Evolutionary conservation across 2,888 invertebrate genomes (phyloP).

Genomic region (Trichacis sp.): DNA sequence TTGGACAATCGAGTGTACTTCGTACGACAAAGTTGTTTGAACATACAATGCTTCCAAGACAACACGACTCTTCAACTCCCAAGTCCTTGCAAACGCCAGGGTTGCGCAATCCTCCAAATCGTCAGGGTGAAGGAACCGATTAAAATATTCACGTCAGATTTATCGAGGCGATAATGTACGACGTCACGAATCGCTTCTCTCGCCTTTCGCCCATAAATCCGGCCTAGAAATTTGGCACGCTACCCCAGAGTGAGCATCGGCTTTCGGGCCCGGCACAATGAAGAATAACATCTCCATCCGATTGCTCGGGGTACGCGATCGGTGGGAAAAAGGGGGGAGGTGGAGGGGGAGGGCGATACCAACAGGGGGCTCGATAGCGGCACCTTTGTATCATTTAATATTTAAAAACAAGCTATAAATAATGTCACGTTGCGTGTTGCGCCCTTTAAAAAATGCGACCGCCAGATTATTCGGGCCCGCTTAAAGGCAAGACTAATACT

Average conservation of each 20-base stretch:
- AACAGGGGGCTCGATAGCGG: slow-evolving; percentile 52
- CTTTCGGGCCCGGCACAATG: slow-evolving; percentile 15
- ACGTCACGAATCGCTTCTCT: slow-evolving; percentile 32
- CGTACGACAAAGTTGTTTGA: too few relatives aligned
- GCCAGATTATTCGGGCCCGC: too few relatives aligned
- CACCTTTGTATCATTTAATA: slow-evolving; percentile 69
- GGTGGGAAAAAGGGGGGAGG: slow-evolving; percentile 6
- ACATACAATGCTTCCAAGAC: too few relatives aligned
- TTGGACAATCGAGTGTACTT: too few relatives aligned
- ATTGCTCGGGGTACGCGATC: slow-evolving; percentile 26
- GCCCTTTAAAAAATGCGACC: slow-evolving; percentile 50
- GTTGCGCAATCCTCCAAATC: too few relatives aligned
- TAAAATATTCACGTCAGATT: slow-evolving; percentile 22
- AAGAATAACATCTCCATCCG: slow-evolving; percentile 36
- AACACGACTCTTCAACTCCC: too few relatives aligned
- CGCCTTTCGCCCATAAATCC: slow-evolving; percentile 11
- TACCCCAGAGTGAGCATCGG: slow-evolving; percentile 2
- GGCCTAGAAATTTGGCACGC: slow-evolving; percentile 25
- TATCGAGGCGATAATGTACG: slow-evolving; percentile 36
- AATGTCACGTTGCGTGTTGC: slow-evolving; percentile 61
- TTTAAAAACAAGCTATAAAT: slow-evolving; percentile 70
- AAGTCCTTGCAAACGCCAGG: too few relatives aligned
- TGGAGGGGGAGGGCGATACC: slow-evolving; percentile 18
- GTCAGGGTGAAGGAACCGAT: slow-evolving; percentile 2
- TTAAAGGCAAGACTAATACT: too few relatives aligned